A percentile compares a stretch with the other conserved stretches of the same genome.
Evolutionary conservation across 2,113 vertebrate species (phyloP).

Genomic region (Cygnus atratus): DNA sequence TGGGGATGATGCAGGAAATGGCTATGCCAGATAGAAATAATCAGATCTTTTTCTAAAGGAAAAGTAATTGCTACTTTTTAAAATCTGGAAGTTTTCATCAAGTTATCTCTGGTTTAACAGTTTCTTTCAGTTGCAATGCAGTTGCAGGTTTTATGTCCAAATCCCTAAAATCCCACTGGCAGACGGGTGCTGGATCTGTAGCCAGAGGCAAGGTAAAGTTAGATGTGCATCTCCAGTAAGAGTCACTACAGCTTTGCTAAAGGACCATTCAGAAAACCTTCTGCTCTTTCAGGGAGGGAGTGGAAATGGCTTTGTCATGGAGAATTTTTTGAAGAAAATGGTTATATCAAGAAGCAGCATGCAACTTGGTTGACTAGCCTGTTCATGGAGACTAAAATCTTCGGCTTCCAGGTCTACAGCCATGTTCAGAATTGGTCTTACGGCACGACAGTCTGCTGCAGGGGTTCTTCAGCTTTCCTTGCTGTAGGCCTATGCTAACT

Average conservation of each 20-base stretch:
- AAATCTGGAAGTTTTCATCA: neutral
- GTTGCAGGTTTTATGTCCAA: neutral
- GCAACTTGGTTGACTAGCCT: neutral
- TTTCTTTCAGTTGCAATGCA: neutral
- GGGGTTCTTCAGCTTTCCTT: neutral
- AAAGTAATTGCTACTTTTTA: neutral
- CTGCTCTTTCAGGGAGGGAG: neutral
- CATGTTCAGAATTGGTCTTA: neutral
- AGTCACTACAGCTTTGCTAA: neutral
- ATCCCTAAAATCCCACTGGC: accelerated
- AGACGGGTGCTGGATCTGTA: neutral
- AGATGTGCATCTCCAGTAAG: neutral
- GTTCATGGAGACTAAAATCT: neutral
- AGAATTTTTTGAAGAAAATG: neutral
- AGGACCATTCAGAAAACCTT: neutral
- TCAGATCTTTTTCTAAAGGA: neutral
- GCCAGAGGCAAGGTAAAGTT: neutral
- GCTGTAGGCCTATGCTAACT: neutral
- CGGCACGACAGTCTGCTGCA: neutral
- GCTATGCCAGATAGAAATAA: neutral
- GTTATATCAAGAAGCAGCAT: neutral
- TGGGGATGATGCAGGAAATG: neutral
- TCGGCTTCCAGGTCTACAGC: neutral
- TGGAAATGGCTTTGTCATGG: accelerated
- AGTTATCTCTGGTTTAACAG: neutral